phyloP scores from a whole-genome alignment of 2,113 vertebrate species.

The Boulengeromyrus knoepffleri region DNA sequence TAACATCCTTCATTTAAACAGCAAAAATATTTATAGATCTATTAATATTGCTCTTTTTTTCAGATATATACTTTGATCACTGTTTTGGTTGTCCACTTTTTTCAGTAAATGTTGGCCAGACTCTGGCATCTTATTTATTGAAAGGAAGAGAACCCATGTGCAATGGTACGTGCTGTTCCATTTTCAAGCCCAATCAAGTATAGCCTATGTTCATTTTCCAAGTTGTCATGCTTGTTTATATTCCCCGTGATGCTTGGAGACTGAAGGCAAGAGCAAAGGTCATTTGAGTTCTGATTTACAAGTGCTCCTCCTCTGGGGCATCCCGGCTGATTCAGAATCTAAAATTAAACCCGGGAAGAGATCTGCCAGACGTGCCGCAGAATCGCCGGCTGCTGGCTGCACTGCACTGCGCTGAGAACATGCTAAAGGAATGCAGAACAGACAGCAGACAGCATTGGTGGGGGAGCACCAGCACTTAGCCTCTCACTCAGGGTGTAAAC shows the following conservation, averaged over 20 bases:
- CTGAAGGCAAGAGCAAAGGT: neutral
- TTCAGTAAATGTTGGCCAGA: neutral
- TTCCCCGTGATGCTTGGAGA: neutral
- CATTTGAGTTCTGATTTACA: neutral
- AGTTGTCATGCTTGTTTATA: neutral
- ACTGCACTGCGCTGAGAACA: constrained; percentile 12
- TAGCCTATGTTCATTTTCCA: constrained; percentile 1
- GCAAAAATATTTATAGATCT: neutral
- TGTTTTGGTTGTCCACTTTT: neutral
- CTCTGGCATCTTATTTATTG: neutral
- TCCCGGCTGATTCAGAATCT: constrained; percentile 8
- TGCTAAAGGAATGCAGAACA: constrained; percentile 25
- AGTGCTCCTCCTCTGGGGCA: neutral
- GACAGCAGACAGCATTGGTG: constrained; percentile 20
- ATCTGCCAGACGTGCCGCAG: neutral
- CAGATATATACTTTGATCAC: neutral
- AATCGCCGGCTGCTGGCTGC: constrained; percentile 15
- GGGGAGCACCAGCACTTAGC: neutral
- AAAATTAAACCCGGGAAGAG: neutral
- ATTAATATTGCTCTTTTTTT: neutral
- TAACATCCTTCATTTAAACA: neutral
- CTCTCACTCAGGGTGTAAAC: constrained; percentile 35
- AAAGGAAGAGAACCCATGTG: neutral
- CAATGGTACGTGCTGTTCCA: neutral
- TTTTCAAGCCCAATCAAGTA: neutral